phyloP scores from a whole-genome alignment of 2,113 vertebrate species.

The Phainopepla nitens region DNA sequence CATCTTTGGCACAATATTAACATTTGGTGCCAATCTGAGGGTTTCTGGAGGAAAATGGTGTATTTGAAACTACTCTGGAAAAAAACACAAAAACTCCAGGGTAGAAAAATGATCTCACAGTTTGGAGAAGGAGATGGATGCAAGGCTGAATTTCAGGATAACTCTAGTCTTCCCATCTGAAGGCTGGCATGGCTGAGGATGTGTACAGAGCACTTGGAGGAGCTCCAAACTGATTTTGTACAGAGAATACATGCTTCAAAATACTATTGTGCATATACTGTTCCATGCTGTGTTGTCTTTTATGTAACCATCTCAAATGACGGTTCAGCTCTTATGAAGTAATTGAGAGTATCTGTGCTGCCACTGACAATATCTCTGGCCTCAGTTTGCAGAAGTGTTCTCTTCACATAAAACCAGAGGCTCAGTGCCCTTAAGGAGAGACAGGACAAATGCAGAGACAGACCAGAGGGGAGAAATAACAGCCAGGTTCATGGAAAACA shows the following conservation, averaged over 20 bases:
- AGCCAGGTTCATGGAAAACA: neutral
- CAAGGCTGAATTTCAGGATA: neutral
- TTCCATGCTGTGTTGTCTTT: neutral
- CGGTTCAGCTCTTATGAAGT: neutral
- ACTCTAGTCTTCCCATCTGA: neutral
- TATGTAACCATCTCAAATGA: neutral
- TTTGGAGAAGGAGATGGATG: neutral
- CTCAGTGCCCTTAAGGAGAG: neutral
- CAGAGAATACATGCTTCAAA: neutral
- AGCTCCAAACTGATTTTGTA: neutral
- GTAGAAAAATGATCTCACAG: neutral
- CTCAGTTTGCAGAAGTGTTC: neutral
- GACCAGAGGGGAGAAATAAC: neutral
- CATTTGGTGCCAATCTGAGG: neutral
- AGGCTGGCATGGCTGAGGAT: neutral
- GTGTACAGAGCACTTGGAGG: neutral
- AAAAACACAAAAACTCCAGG: neutral
- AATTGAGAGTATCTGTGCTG: neutral
- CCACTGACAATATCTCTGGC: neutral
- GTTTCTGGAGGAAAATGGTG: neutral
- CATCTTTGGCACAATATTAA: neutral
- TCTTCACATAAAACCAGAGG: neutral
- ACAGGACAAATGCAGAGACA: neutral
- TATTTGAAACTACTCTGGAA: neutral
- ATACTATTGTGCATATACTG: neutral